Percentiles rank a stretch among this genome's conserved stretches.
phyloP scores from a whole-genome alignment of 2,113 vertebrate species.

The Macquaria australasica region DNA sequence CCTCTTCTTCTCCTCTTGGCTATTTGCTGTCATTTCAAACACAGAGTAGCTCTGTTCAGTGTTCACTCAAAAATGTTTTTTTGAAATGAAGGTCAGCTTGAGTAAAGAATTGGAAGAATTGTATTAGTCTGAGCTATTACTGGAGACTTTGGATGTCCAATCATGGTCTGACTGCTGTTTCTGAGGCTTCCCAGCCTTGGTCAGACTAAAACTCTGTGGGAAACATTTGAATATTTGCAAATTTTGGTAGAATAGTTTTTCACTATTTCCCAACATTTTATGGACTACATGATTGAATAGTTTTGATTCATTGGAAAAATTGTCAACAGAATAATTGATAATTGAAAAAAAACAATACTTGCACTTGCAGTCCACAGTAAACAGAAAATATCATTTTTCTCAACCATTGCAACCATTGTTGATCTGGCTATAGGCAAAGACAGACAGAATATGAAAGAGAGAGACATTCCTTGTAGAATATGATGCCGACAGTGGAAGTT shows the following conservation, averaged over 20 bases:
- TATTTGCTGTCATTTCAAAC: not conserved
- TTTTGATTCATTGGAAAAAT: not conserved
- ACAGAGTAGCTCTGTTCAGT: slow-evolving; percentile 1
- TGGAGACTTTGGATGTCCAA: not conserved
- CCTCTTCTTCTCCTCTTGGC: slow-evolving; percentile 7
- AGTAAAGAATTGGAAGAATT: not conserved
- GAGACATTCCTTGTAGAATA: no score
- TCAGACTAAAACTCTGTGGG: not conserved
- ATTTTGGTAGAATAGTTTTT: not conserved
- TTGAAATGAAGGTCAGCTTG: not conserved
- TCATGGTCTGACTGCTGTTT: not conserved
- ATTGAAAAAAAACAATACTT: not conserved
- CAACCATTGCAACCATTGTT: no score
- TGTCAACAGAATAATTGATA: not conserved
- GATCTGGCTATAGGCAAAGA: no score
- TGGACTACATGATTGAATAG: not conserved
- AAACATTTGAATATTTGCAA: not conserved
- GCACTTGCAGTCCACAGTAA: not conserved
- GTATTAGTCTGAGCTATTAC: not conserved
- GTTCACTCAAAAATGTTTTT: not conserved
- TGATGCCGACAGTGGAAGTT: no score
- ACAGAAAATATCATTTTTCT: not conserved
- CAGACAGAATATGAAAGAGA: no score
- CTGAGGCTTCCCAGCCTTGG: not conserved
- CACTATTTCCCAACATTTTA: no score